Percentiles rank a stretch among this genome's conserved stretches.
These are phyloP conservation scores for Drosophila anomelani DNA, from an alignment of 2,888 invertebrate genomes.

Conservation along the genomic window DNA sequence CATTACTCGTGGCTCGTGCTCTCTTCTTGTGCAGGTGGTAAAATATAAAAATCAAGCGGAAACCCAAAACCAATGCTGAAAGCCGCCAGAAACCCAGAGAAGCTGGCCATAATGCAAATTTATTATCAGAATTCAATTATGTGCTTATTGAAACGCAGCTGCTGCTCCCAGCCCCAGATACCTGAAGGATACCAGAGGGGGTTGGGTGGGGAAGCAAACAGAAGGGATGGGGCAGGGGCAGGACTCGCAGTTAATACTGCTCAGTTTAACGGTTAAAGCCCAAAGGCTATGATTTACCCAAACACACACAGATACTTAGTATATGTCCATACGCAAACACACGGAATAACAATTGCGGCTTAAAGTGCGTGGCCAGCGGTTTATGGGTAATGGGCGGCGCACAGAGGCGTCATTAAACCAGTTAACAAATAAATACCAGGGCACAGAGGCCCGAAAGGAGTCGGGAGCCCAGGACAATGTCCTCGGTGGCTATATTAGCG, in stretches of 20 bases:
- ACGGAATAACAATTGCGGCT: slow-evolving; percentile 63
- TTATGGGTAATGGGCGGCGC: slow-evolving; percentile 53
- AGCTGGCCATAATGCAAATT: slow-evolving; percentile 75
- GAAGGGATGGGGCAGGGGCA: not conserved
- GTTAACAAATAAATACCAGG: slow-evolving; percentile 77
- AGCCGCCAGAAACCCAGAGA: slow-evolving; percentile 65
- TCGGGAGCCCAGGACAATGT: slow-evolving; percentile 20
- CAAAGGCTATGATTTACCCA: slow-evolving; percentile 75
- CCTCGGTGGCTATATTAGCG: slow-evolving; percentile 19
- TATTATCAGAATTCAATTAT: slow-evolving; percentile 81
- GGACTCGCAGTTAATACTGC: slow-evolving; percentile 69
- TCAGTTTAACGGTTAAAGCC: slow-evolving; percentile 78
- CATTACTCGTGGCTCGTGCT: slow-evolving; percentile 6
- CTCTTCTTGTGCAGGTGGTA: slow-evolving; percentile 28
- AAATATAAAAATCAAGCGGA: slow-evolving; percentile 44
- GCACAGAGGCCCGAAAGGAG: slow-evolving; percentile 26
- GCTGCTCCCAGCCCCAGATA: slow-evolving; percentile 61
- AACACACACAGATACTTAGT: slow-evolving; percentile 29
- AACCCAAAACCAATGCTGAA: slow-evolving; percentile 61
- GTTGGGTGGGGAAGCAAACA: not conserved
- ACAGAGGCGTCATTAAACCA: slow-evolving; percentile 77
- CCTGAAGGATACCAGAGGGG: slow-evolving; percentile 44
- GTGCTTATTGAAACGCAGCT: slow-evolving; percentile 81
- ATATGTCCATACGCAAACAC: slow-evolving; percentile 10
- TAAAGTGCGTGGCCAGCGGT: slow-evolving; percentile 73